Percentiles rank a stretch among this genome's conserved stretches.
phyloP scores from a whole-genome alignment of 2,113 vertebrate genomes.

The Indicator maculatus region DNA sequence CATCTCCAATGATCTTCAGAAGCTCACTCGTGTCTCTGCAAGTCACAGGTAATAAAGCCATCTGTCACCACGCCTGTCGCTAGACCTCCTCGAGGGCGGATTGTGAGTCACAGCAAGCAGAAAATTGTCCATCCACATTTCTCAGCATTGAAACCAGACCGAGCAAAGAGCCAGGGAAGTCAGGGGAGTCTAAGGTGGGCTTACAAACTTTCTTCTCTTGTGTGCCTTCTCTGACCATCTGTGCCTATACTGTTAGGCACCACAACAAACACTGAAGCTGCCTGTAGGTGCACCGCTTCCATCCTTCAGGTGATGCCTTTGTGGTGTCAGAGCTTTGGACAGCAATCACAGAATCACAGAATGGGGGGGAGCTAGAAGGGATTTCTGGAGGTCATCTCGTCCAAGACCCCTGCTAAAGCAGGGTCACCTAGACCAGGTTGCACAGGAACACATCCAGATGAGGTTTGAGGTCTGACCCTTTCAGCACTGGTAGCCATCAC shows the following conservation, averaged over 20 bases:
- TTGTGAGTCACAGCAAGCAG: neutral
- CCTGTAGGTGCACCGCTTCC: neutral
- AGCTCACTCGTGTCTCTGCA: neutral
- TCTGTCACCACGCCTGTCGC: neutral
- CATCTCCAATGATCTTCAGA: neutral
- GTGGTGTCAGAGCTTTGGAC: neutral
- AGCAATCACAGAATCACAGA: no score
- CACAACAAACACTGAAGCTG: accelerated
- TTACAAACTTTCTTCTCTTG: neutral
- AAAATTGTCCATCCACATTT: neutral
- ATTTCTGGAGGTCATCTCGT: no score
- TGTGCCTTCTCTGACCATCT: neutral
- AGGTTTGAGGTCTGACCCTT: neutral
- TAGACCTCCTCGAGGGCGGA: neutral
- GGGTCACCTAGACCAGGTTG: no score
- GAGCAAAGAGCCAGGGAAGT: neutral
- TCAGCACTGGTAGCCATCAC: neutral
- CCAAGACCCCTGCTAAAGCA: no score
- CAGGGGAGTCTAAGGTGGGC: neutral
- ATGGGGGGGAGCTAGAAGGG: no score
- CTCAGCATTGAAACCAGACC: neutral
- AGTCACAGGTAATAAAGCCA: constrained; percentile 40
- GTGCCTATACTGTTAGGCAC: accelerated
- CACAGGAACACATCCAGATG: no score
- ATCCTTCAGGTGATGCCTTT: neutral